phyloP scores from a whole-genome alignment of 2,113 vertebrate species.

The Hydrochoerus hydrochaeris region DNA sequence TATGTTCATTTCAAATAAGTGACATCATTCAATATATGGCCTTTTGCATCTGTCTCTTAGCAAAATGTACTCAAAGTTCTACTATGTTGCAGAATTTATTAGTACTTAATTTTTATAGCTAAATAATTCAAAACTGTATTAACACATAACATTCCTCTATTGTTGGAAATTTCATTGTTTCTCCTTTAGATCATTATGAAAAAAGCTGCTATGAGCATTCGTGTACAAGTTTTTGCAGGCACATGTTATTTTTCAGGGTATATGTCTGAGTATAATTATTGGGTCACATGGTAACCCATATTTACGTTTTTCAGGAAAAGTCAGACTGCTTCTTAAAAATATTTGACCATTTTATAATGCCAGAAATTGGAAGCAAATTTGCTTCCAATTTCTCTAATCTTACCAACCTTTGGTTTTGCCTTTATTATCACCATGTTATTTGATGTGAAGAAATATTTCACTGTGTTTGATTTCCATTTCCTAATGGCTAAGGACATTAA shows the following conservation, averaged over 20 bases:
- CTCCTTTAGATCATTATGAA: neutral
- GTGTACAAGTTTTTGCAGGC: neutral
- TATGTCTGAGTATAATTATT: neutral
- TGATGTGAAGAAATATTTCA: neutral
- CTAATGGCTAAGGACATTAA: neutral
- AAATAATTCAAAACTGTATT: neutral
- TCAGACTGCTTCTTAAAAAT: neutral
- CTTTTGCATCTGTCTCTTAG: neutral
- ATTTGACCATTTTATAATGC: neutral
- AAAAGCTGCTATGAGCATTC: neutral
- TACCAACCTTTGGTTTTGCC: neutral
- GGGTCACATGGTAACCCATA: neutral
- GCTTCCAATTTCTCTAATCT: neutral
- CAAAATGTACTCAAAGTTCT: neutral
- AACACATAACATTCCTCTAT: neutral
- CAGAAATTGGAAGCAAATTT: neutral
- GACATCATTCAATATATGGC: neutral
- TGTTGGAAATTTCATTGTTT: neutral
- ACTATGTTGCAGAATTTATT: neutral
- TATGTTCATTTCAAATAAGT: neutral
- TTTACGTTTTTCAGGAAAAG: conserved; percentile 3
- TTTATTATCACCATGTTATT: neutral
- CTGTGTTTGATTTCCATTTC: conserved; percentile 1
- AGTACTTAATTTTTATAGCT: conserved; percentile 6
- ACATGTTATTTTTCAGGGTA: neutral